Evolutionary conservation across 2,888 invertebrate species (phyloP), one percentile per base, ranked within the genome.

Genomic region (Tryphoninae sp.): DNA sequence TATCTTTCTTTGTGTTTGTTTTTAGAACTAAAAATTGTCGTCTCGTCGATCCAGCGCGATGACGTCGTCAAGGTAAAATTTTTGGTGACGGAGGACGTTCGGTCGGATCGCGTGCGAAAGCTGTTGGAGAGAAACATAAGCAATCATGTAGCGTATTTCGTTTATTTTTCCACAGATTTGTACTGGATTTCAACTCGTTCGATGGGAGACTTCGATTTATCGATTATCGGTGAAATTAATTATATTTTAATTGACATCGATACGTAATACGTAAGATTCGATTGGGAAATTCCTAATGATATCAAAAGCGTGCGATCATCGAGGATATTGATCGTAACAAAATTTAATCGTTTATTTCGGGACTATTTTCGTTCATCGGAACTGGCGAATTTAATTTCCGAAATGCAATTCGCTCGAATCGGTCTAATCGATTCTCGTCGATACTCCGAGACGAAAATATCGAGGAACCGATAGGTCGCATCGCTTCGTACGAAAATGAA

Each of bases 101-200:
- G 33, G 16, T 16, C 9, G 16, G 40, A 58, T 68, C 11, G 26
- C 59, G 74, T 23, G 42, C 1, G 59, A 55, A 26, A 75, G 42
- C 78, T 81, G 78, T 67, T 65, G 61, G 33, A 67, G 67, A 69
- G 16, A 78, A 78, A 78, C 53, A 81, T 75, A 71, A 68, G 22
- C 55, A 23, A 78, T 33, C 19, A 45, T 53, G 13, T 40, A 11
- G 65, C 58, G 59, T 49, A 71, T 71, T 9, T 13, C 22, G n/a
- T 40, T 51, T 53, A 23, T 4, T 65, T 1, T 22, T 61, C 16
- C 16, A 58, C 16, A 45, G 9, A 26, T 33, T 40, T 9, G 45
- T 19, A n/a, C 9, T 9, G n/a, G n/a, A 58, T 58, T n/a, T 45
- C 7, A 33, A 16, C 26, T 62, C 2, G 26, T 53, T 68, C 69